Conservation (phyloP, 2,797 vertebrate genomes). For the Glyptemys insculpta region DNA sequence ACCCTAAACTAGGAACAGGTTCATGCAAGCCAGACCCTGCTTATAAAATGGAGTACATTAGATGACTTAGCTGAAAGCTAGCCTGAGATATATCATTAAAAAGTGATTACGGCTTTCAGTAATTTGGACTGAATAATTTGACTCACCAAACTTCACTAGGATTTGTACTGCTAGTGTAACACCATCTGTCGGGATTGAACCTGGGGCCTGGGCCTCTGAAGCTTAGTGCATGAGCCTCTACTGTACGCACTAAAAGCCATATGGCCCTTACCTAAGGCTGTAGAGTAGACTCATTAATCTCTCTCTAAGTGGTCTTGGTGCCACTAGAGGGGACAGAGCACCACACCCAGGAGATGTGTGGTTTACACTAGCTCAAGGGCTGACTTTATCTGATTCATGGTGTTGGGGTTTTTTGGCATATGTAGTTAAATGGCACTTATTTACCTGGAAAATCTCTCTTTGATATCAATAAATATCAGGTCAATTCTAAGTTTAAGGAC, state of each 20-base stretch:
- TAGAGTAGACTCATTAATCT: no score
- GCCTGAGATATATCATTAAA: background rate
- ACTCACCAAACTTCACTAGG: background rate
- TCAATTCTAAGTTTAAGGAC: background rate
- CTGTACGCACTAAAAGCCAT: no score
- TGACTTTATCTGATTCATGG: background rate
- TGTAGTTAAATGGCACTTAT: background rate
- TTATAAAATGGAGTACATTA: background rate
- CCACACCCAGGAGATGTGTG: no score
- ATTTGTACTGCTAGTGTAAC: no score
- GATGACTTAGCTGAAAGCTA: background rate
- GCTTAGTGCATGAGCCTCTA: no score
- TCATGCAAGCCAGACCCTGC: background rate
- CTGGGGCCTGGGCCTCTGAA: no score
- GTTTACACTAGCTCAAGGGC: background rate
- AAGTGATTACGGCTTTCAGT: background rate
- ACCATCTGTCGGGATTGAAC: no score
- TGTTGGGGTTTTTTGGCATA: background rate
- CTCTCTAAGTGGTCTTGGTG: no score
- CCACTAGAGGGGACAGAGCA: no score
- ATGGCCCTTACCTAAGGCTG: no score
- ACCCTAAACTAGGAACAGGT: background rate
- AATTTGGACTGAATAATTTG: rapidly evolving
- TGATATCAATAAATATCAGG: background rate
- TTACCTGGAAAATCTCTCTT: background rate